phyloP scores from a whole-genome alignment of 1,140 invertebrate species.

The Trichonephila clavipes region DNA sequence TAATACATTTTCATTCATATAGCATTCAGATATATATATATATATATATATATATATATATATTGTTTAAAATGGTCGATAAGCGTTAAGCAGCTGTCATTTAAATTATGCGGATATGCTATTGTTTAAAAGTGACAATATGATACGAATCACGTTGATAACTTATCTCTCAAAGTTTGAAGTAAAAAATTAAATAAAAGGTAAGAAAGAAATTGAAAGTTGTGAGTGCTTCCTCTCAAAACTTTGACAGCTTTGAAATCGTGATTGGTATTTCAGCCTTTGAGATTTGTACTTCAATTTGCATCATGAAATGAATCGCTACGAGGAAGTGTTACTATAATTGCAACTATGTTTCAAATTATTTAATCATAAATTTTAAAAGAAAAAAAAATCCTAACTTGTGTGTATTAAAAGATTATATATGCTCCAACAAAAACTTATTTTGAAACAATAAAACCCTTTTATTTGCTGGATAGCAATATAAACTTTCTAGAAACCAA shows the following conservation, averaged over 20 bases:
- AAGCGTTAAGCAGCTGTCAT: not conserved
- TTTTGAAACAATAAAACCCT: no score
- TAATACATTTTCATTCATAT: no score
- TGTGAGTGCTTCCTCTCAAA: not conserved
- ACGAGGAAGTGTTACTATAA: no score
- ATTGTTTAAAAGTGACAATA: not conserved
- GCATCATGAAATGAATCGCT: not conserved
- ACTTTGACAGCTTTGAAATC: not conserved
- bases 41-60: not conserved
- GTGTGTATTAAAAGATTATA: no score
- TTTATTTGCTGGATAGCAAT: no score
- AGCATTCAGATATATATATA: no score
- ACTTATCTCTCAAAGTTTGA: conserved; percentile 3
- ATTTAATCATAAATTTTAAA: no score
- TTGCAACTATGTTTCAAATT: no score
- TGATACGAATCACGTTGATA: not conserved
- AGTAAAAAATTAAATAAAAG: not conserved
- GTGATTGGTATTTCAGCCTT: conserved; percentile 14
- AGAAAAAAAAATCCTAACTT: no score
- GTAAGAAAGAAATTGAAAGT: not conserved
- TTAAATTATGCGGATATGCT: conserved; percentile 18
- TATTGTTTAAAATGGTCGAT: not conserved
- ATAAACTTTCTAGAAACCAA: no score
- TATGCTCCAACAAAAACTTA: no score
- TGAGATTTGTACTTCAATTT: not conserved